Conservation (phyloP, 2,888 invertebrate species). For the Eumerus sabulonum region DNA sequence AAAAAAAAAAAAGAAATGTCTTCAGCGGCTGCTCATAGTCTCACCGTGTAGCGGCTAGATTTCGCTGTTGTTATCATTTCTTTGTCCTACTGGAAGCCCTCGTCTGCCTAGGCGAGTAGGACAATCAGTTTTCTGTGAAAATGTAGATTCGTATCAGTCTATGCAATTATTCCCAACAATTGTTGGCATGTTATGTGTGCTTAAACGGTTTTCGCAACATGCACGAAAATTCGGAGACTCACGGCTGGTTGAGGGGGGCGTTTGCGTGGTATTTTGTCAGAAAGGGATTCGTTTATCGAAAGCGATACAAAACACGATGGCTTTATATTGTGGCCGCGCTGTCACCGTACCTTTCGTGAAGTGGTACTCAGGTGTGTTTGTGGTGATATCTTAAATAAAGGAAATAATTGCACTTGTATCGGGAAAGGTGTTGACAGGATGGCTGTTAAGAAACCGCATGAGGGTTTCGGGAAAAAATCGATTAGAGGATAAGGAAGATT, state of each 20-base stretch:
- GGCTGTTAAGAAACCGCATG: not conserved
- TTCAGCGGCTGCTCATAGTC: constrained; percentile 51
- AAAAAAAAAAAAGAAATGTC: constrained; percentile 7
- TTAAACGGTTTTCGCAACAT: constrained; percentile 60
- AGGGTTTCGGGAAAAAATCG: no score
- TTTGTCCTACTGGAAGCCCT: constrained; percentile 30
- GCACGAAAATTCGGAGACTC: constrained; percentile 54
- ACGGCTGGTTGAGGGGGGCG: not conserved
- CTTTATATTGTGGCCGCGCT: no score
- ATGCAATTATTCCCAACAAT: constrained; percentile 57
- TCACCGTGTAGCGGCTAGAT: constrained; percentile 41
- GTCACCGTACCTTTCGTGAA: no score
- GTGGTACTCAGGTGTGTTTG: not conserved
- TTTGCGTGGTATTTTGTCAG: constrained; percentile 19
- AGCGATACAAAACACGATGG: not conserved
- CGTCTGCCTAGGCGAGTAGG: not conserved
- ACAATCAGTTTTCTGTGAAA: constrained; percentile 27
- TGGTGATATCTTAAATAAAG: not conserved
- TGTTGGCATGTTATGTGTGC: constrained; percentile 59
- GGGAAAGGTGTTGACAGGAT: no score
- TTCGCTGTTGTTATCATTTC: constrained; percentile 50
- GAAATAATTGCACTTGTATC: no score
- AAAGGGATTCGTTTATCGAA: constrained; percentile 11
- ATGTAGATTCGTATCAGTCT: constrained; percentile 48
- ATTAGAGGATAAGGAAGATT: no score